Percentiles rank a stretch among this genome's conserved stretches.
Evolutionary conservation across 2,797 vertebrate species (phyloP).

Genomic region (Neosilurus hyrtlii): DNA sequence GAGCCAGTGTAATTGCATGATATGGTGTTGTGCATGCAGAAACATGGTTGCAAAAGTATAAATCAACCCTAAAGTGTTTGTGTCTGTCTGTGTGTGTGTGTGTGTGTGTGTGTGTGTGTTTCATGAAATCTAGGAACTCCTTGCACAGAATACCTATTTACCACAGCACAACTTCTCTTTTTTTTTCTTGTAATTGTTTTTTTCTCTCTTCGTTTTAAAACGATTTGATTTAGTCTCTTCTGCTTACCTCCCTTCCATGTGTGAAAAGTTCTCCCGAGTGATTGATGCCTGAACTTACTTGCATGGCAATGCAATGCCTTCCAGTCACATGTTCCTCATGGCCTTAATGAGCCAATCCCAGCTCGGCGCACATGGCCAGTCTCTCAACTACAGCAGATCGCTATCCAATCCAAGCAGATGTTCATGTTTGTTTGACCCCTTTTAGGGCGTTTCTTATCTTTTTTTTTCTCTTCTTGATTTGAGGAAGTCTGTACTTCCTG

Average conservation of each 20-base stretch:
- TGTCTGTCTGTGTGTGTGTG: neutral
- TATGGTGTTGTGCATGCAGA: neutral
- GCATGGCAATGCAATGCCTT: conserved; percentile 53
- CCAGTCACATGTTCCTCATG: conserved; percentile 62
- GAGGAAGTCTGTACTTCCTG: conserved; percentile 78
- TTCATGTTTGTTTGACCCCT: conserved; percentile 57
- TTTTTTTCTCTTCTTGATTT: conserved; percentile 56
- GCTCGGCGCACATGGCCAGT: conserved; percentile 58
- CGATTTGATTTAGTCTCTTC: neutral
- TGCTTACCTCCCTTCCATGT: neutral
- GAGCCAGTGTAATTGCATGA: neutral
- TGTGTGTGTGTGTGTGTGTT: neutral
- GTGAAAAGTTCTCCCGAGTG: conserved; percentile 62
- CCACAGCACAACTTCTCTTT: neutral
- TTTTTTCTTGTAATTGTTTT: neutral
- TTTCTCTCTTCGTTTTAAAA: neutral
- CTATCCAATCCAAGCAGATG: conserved; percentile 65
- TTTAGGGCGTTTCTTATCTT: conserved; percentile 59
- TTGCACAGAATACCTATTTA: neutral
- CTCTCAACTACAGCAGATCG: conserved; percentile 61
- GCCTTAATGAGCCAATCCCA: conserved; percentile 61
- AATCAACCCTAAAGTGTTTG: neutral
- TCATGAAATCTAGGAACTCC: neutral
- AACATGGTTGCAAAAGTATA: neutral
- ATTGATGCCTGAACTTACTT: conserved; percentile 61